Conservation (phyloP, 2,113 vertebrate species). For the Blennius ocellaris region DNA sequence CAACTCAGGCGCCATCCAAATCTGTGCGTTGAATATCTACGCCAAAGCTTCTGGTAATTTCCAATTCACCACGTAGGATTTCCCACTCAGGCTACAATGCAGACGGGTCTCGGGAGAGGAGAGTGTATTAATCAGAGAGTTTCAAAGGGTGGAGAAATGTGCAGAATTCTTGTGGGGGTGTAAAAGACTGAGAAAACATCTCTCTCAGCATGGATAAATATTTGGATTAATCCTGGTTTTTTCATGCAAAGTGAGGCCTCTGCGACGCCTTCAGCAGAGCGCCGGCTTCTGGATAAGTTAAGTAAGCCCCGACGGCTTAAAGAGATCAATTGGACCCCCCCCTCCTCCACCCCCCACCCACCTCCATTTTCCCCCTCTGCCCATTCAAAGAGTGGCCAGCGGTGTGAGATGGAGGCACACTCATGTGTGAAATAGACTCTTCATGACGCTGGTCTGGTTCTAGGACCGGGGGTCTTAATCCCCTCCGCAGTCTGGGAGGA, state of each 20-base stretch:
- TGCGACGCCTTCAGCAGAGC: conserved; percentile 63
- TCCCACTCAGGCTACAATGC: conserved; percentile 15
- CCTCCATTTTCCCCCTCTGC: conserved; percentile 55
- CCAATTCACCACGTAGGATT: conserved; percentile 15
- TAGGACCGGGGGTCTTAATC: conserved; percentile 69
- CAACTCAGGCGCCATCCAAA: too few relatives aligned
- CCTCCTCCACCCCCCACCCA: not conserved
- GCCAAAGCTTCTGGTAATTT: not conserved
- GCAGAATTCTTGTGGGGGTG: conserved; percentile 69
- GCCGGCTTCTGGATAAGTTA: conserved; percentile 71
- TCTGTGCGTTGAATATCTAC: conserved; percentile 30
- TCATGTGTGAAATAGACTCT: conserved; percentile 86
- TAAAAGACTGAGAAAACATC: conserved; percentile 78
- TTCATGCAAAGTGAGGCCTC: conserved; percentile 82
- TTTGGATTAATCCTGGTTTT: conserved; percentile 87
- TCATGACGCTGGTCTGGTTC: conserved; percentile 62
- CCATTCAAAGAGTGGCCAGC: conserved; percentile 69
- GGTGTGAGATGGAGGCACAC: conserved; percentile 77
- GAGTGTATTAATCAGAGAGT: conserved; percentile 50
- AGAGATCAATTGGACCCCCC: conserved; percentile 73
- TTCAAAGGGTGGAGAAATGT: conserved; percentile 53
- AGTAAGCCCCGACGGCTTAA: conserved; percentile 74
- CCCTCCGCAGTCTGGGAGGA: conserved; percentile 55
- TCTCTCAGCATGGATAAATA: conserved; percentile 83
- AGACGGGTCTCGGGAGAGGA: conserved; percentile 24